Percentiles rank a stretch among this genome's conserved stretches.
Conservation (phyloP, 2,888 invertebrate species). For the Tetheella fluctuosa region DNA sequence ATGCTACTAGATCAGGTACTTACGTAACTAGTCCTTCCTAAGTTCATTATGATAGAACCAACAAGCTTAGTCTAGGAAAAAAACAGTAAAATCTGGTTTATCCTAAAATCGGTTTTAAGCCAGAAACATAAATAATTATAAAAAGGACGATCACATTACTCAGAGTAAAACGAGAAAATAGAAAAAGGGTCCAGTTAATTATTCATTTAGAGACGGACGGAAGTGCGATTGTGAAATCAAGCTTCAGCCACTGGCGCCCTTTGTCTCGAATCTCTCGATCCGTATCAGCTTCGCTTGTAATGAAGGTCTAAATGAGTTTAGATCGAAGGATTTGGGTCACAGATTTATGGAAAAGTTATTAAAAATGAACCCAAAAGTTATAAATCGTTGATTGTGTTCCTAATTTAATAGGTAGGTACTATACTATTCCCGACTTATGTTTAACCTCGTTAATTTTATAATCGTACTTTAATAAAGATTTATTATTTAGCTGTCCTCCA, state of each 20-base stretch:
- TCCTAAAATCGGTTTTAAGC: too few species aligned
- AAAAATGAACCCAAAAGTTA: background rate
- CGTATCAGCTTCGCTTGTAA: background rate
- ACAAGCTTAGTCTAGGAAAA: too few species aligned
- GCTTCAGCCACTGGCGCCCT: background rate
- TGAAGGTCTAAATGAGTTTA: background rate
- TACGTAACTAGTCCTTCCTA: too few species aligned
- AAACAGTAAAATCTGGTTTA: too few species aligned
- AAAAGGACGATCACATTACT: background rate
- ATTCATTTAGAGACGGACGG: conserved; percentile 1
- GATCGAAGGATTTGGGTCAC: background rate
- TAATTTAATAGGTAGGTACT: too few species aligned
- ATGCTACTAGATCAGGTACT: too few species aligned
- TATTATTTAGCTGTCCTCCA: too few species aligned
- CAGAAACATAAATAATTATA: background rate
- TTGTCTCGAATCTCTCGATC: background rate
- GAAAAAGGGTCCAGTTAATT: conserved; percentile 3
- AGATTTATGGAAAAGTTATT: background rate
- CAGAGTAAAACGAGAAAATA: background rate
- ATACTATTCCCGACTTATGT: too few species aligned
- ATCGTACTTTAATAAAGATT: too few species aligned
- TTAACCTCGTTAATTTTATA: too few species aligned
- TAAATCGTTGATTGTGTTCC: background rate
- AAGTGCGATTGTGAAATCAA: background rate
- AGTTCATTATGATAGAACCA: too few species aligned